These are phyloP conservation scores for Picus viridis DNA, from an alignment of 2,797 vertebrate genomes.

Conservation along the genomic window DNA sequence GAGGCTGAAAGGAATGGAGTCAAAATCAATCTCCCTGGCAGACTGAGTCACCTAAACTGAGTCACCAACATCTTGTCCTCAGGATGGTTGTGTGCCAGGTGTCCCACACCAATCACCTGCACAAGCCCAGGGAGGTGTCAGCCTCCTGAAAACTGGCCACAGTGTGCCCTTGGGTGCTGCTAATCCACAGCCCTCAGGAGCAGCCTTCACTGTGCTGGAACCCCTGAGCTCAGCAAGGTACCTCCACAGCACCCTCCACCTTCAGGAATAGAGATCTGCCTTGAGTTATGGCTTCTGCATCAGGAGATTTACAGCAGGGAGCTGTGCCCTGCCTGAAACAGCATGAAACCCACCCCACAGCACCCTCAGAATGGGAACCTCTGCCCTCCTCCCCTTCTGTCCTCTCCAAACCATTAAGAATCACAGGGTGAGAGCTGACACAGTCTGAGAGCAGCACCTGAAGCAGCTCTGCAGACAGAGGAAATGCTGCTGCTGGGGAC, in stretches of 20 bases:
- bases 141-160: neutral
- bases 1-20: neutral
- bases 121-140: neutral
- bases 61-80: neutral
- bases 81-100: neutral
- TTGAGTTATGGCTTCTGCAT: neutral
- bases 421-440: neutral
- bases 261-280: neutral
- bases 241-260: neutral
- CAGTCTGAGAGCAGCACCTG: slow-evolving; percentile 24
- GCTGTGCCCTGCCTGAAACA: neutral
- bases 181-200: neutral
- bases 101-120: neutral
- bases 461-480: neutral
- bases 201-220: neutral
- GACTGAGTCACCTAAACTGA: neutral
- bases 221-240: neutral
- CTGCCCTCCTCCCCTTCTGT: neutral
- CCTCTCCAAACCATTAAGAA: neutral
- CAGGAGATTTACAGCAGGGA: neutral
- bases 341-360: neutral
- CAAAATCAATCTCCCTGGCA: neutral
- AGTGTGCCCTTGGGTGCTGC: neutral
- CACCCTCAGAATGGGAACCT: neutral
- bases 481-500: neutral